A percentile compares a stretch with the other conserved stretches of the same genome.
These are phyloP conservation scores for Clarias macrocephalus DNA, from an alignment of 2,113 vertebrate species.

Conservation along the genomic window DNA sequence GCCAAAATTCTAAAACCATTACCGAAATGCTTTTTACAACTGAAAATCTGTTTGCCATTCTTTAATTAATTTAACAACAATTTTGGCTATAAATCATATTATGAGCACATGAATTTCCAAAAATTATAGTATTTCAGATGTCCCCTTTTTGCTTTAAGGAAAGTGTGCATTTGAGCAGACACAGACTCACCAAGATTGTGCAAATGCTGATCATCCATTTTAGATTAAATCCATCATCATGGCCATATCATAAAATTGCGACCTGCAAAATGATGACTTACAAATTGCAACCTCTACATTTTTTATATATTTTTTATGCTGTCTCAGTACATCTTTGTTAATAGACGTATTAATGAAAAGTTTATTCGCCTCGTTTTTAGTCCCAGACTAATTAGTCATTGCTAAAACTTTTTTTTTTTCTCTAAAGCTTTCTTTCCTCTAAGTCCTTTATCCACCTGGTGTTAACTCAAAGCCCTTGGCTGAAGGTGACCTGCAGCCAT, in stretches of 20 bases:
- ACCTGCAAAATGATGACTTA: neutral
- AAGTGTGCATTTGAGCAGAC: neutral
- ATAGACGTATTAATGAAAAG: neutral
- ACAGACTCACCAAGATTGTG: neutral
- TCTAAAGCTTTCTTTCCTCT: constrained; percentile 2
- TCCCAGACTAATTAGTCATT: neutral
- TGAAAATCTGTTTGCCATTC: neutral
- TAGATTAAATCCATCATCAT: neutral
- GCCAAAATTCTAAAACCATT: neutral
- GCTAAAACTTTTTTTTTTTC: neutral
- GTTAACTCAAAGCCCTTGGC: constrained; percentile 40
- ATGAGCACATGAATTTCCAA: neutral
- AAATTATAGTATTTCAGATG: neutral
- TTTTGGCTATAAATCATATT: neutral
- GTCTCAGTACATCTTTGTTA: neutral
- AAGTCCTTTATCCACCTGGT: constrained; percentile 11
- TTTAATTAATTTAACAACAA: neutral
- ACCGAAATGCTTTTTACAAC: neutral
- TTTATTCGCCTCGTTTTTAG: neutral
- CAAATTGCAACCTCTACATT: neutral
- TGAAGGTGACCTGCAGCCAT: constrained; percentile 56
- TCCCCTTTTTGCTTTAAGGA: neutral
- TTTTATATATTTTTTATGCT: too few species aligned
- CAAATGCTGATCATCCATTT: neutral
- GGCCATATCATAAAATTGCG: neutral